Conservation (phyloP, 2,797 vertebrate species). For the Mionectes olivaceus region DNA sequence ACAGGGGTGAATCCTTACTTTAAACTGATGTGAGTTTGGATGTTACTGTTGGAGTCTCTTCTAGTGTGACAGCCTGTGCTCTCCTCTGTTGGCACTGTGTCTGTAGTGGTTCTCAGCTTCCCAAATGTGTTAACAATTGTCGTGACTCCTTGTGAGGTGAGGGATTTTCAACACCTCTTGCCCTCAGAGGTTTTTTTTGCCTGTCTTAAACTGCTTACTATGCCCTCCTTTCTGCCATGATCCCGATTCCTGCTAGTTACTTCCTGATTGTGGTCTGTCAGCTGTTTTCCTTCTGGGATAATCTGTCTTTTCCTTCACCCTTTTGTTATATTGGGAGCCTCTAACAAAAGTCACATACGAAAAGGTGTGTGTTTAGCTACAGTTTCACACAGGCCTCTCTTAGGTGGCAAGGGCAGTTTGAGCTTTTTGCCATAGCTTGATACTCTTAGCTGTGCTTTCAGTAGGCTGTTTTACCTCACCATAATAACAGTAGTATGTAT, state of each 20-base stretch:
- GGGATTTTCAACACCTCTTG: neutral
- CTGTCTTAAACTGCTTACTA: neutral
- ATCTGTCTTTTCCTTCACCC: neutral
- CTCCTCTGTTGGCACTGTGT: neutral
- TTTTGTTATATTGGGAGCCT: neutral
- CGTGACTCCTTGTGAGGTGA: neutral
- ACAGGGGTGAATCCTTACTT: neutral
- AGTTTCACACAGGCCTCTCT: neutral
- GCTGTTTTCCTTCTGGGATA: neutral
- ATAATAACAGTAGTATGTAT: neutral
- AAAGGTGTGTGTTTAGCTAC: neutral
- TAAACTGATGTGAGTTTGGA: neutral
- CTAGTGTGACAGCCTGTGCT: neutral
- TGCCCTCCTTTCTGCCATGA: neutral
- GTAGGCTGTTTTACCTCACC: neutral
- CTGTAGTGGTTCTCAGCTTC: neutral
- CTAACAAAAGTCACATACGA: accelerated
- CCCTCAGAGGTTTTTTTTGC: neutral
- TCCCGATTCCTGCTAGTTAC: neutral
- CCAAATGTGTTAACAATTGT: neutral
- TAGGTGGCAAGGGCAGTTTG: neutral
- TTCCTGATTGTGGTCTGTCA: neutral
- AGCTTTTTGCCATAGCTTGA: neutral
- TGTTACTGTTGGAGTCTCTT: neutral
- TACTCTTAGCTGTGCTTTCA: neutral